Percentiles rank a stretch among this genome's conserved stretches.
phyloP scores from a whole-genome alignment of 2,797 vertebrate species.

The Oceanodroma leucorhoa region DNA sequence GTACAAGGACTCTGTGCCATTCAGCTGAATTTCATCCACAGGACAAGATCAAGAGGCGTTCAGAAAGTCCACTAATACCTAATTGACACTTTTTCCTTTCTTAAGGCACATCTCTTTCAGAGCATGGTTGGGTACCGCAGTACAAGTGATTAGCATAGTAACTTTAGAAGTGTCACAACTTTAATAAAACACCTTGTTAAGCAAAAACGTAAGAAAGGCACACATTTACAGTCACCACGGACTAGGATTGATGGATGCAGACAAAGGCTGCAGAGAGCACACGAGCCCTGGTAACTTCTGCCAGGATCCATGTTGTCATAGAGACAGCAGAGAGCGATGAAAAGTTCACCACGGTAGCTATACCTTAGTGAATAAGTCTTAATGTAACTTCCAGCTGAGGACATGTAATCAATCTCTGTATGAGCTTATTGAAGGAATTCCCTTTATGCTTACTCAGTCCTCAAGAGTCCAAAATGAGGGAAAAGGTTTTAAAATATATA shows the following conservation, averaged over 20 bases:
- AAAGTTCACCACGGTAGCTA: constrained; percentile 49
- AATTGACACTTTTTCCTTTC: not conserved
- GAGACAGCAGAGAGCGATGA: constrained; percentile 29
- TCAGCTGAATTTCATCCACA: not conserved
- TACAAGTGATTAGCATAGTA: not conserved
- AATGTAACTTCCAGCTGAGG: constrained; percentile 67
- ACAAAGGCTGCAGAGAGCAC: constrained; percentile 11
- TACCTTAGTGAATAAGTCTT: constrained; percentile 58
- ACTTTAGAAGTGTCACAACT: not conserved
- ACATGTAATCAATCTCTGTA: constrained; percentile 59
- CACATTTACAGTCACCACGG: not conserved
- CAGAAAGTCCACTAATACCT: not conserved
- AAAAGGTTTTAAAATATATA: not conserved
- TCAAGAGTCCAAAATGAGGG: not conserved
- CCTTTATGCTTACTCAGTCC: constrained; percentile 52
- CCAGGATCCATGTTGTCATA: constrained; percentile 41
- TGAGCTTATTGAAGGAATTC: constrained; percentile 61
- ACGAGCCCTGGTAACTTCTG: constrained; percentile 12
- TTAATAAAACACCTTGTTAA: constrained; percentile 27
- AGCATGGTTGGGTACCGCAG: not conserved
- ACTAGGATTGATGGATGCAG: constrained; percentile 6
- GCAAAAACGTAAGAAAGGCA: not conserved
- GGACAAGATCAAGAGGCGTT: not conserved
- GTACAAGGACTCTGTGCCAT: not conserved
- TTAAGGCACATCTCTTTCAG: not conserved